phyloP scores from a whole-genome alignment of 2,797 vertebrate genomes.

The Eurystomus glaucurus region DNA sequence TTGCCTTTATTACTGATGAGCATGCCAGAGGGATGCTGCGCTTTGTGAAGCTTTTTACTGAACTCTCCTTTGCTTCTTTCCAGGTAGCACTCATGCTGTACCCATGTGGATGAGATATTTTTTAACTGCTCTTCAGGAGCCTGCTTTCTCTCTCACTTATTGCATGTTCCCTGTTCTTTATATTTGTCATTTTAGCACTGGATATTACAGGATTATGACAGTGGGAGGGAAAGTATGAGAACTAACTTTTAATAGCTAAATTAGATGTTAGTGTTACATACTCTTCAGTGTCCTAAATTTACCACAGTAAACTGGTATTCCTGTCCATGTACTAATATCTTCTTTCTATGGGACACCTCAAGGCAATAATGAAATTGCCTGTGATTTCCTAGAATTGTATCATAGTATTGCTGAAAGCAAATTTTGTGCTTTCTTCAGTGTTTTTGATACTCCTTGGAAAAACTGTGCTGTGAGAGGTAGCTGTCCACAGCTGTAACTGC shows the following conservation, averaged over 20 bases:
- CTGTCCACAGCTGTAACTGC: background rate
- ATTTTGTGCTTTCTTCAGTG: background rate
- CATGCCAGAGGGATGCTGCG: slow-evolving; percentile 93
- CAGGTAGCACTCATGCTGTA: slow-evolving; percentile 85
- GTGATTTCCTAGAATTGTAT: background rate
- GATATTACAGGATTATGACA: background rate
- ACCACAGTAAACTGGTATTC: background rate
- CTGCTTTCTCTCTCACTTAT: background rate
- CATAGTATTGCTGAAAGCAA: slow-evolving; percentile 15
- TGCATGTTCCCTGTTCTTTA: background rate
- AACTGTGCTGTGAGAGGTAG: background rate
- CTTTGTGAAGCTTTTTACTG: slow-evolving; percentile 93
- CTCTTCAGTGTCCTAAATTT: background rate
- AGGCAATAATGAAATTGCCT: background rate
- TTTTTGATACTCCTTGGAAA: slow-evolving; percentile 15
- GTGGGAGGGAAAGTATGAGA: background rate
- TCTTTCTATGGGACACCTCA: background rate
- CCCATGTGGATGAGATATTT: background rate
- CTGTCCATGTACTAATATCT: background rate
- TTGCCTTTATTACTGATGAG: slow-evolving; percentile 96
- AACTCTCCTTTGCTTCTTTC: slow-evolving; percentile 97
- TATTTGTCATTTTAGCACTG: background rate
- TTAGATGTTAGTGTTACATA: background rate
- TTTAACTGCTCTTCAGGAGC: background rate
- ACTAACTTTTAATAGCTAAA: background rate